Evolutionary conservation across 1,140 invertebrate genomes (phyloP).

Genomic region (Penaeus indicus): DNA sequence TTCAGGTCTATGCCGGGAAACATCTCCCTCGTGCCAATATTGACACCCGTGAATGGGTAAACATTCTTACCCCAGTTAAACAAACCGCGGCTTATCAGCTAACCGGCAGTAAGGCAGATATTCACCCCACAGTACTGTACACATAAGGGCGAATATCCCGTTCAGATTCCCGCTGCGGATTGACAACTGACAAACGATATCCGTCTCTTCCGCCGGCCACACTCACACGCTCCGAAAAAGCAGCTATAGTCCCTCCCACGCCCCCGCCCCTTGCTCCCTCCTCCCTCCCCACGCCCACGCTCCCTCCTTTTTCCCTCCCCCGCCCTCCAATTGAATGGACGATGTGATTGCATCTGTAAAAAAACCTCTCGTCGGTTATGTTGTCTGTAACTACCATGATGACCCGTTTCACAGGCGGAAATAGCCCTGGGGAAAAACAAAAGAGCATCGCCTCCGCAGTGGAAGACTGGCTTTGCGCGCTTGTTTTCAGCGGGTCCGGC

Average conservation of each 20-base stretch:
- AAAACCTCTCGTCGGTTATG: no score
- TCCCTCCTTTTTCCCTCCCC: not conserved
- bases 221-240: not conserved
- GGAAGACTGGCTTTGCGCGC: no score
- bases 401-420: no score
- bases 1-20: not conserved
- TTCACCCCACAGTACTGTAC: not conserved
- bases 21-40: constrained; percentile 30
- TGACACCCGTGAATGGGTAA: constrained; percentile 28
- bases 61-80: constrained; percentile 22
- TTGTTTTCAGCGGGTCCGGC: no score
- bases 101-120: not conserved
- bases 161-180: not conserved
- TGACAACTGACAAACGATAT: constrained; percentile 3
- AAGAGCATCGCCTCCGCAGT: no score
- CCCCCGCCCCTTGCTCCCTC: not conserved
- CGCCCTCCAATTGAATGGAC: no score
- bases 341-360: no score
- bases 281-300: not conserved
- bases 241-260: not conserved
- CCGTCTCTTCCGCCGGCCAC: not conserved
- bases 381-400: no score
- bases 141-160: not conserved
- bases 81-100: constrained; percentile 28
- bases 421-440: no score